Conservation (phyloP, 2,888 invertebrate species). For the Mechanitis messenoides region DNA sequence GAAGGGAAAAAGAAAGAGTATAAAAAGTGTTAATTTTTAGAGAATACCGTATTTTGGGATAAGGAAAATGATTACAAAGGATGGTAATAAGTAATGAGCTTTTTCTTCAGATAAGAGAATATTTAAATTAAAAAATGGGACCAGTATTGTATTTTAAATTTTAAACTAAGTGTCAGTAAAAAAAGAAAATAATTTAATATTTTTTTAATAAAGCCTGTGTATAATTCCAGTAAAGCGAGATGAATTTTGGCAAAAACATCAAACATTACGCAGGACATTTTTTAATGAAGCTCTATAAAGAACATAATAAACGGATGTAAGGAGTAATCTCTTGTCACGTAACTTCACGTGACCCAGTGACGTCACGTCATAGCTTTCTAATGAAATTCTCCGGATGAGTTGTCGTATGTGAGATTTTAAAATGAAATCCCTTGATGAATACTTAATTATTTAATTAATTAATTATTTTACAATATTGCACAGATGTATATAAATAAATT, state of each 20-base stretch:
- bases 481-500: no score
- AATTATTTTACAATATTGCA: neutral
- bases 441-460: constrained; percentile 2
- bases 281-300: neutral
- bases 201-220: neutral
- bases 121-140: neutral
- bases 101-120: neutral
- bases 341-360: constrained; percentile 3
- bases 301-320: constrained; percentile 1
- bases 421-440: neutral
- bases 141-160: neutral
- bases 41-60: neutral
- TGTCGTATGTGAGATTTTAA: constrained; percentile 3
- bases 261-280: neutral
- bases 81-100: constrained; percentile 1
- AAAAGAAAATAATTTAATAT: neutral
- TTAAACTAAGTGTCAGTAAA: neutral
- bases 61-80: neutral
- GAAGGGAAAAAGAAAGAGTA: neutral
- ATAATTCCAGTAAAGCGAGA: neutral
- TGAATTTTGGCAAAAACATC: neutral
- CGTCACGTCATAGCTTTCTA: constrained; percentile 2
- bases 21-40: neutral
- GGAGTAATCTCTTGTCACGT: constrained; percentile 1
- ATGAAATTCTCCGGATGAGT: constrained; percentile 4